Evolutionary conservation across 2,113 vertebrate species (phyloP).

Genomic region (Hydropotes inermis): DNA sequence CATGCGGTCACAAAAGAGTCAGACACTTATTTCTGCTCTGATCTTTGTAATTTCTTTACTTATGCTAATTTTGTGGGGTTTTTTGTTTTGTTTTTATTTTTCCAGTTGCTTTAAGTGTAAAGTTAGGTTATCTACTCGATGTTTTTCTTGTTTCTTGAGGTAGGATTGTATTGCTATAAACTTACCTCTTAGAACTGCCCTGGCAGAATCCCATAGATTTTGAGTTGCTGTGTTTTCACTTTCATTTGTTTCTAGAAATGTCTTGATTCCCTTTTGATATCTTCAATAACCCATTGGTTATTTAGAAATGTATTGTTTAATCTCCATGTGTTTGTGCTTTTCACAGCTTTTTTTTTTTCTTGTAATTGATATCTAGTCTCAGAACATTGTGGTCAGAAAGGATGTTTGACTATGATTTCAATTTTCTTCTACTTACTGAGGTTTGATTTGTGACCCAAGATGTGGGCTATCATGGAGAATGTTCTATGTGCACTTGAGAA

Average conservation of each 20-base stretch:
- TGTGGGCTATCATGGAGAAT: background rate
- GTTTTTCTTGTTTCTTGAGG: background rate
- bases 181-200: background rate
- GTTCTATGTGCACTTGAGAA: background rate
- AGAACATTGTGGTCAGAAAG: background rate
- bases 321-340: background rate
- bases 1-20: background rate
- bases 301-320: background rate
- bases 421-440: background rate
- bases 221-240: background rate
- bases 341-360: background rate
- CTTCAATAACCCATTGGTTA: background rate
- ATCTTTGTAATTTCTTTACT: background rate
- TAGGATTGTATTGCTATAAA: background rate
- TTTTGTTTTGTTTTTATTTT: background rate
- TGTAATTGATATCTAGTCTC: background rate
- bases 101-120: background rate
- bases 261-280: background rate
- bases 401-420: background rate
- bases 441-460: background rate
- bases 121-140: background rate
- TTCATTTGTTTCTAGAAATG: background rate
- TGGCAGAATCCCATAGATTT: background rate
- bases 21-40: background rate
- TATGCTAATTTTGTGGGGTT: background rate